These are phyloP conservation scores for Gopherus evgoodei DNA, from an alignment of 2,113 vertebrate genomes.

Conservation along the genomic window DNA sequence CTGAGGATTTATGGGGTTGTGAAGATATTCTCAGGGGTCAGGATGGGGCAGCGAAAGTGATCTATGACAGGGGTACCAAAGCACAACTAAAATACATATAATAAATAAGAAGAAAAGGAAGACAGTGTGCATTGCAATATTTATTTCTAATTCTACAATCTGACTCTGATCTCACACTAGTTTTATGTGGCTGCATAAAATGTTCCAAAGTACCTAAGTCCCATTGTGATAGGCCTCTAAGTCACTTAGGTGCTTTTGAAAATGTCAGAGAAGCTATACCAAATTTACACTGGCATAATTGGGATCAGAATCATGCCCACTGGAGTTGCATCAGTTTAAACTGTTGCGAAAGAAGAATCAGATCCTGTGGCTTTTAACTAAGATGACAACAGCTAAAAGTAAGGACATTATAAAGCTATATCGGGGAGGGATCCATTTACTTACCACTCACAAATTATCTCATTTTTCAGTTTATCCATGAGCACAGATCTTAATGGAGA, in stretches of 20 bases:
- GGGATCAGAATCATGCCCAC: background rate
- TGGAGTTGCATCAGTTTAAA: background rate
- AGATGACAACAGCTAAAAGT: background rate
- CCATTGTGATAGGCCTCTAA: background rate
- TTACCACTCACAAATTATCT: background rate
- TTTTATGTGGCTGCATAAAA: background rate
- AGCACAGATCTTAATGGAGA: background rate
- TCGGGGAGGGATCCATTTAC: background rate
- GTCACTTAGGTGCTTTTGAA: background rate
- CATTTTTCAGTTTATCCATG: background rate
- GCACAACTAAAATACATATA: background rate
- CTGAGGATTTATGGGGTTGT: background rate
- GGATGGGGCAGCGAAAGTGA: background rate
- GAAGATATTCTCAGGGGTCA: background rate
- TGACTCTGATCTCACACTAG: background rate
- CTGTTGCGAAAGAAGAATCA: background rate
- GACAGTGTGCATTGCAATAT: accelerated
- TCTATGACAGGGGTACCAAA: background rate
- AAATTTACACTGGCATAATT: background rate
- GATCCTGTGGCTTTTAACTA: background rate
- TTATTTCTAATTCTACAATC: background rate
- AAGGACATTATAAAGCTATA: accelerated
- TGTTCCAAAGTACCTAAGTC: background rate
- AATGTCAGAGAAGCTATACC: background rate
- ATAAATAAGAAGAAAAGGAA: background rate